Conservation (phyloP, 2,113 vertebrate genomes). For the Tympanuchus pallidicinctus region DNA sequence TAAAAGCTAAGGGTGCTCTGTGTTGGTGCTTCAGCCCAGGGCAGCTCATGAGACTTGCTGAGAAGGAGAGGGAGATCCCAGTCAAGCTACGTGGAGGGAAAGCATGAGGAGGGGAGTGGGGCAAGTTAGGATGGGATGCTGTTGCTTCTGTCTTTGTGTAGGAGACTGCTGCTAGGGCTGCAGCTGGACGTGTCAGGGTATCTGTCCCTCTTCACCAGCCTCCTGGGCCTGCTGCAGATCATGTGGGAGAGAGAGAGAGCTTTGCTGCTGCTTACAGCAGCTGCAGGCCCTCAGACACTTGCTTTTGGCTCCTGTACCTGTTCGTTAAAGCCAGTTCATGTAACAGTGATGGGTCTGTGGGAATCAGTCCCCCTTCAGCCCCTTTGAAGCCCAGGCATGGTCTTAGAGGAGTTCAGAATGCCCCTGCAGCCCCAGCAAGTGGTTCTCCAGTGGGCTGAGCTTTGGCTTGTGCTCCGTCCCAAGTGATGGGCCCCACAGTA, state of each 20-base stretch:
- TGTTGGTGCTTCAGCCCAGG: background rate
- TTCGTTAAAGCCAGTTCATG: background rate
- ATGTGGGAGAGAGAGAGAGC: background rate
- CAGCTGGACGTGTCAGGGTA: background rate
- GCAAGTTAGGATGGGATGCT: background rate
- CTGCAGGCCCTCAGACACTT: background rate
- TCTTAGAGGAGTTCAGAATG: background rate
- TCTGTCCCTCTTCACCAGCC: background rate
- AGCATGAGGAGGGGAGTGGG: rapidly evolving
- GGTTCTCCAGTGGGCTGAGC: background rate
- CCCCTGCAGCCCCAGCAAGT: background rate
- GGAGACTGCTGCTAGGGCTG: background rate
- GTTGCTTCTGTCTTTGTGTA: background rate
- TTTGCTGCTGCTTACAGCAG: background rate
- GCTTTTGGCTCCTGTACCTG: background rate
- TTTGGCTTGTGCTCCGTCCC: background rate
- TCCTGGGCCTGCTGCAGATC: background rate
- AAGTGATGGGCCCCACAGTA: background rate
- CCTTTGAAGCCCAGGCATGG: background rate
- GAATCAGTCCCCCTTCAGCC: background rate
- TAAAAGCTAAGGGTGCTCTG: rapidly evolving
- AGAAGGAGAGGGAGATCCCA: background rate
- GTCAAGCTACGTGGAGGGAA: rapidly evolving
- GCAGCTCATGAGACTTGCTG: background rate
- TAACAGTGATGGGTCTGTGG: background rate